Base-by-base conservation (phyloP, 2,888 invertebrate species). In the Pseudococcus longispinus region DNA sequence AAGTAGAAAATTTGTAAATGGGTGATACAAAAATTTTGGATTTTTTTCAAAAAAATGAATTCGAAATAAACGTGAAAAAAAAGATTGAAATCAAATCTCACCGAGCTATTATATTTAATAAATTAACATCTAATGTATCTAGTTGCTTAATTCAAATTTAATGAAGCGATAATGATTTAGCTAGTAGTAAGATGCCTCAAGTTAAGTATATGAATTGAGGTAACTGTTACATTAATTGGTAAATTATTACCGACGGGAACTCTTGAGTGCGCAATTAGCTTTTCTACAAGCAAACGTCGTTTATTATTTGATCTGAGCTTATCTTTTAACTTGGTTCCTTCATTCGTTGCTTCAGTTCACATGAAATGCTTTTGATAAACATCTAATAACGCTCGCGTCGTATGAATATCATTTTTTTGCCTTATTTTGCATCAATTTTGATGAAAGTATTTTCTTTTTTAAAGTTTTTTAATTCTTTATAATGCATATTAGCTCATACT, bases 321-420 rank as follows among this genome's bases (percentile, higher is more conserved):
- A 85, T 85, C 85, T 74, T 74, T 85, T 46, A 23, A 44, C 85
- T 74, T 29, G 70, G 46, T 77, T 85, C 77, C 46, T 51, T 51
- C 85, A 44, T 74, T 85, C 46, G 85, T 74, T 77, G 85, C 85
- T 85, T 77, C 46, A 85, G 77, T 85, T 85, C 85, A 85, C 85
- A 20, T 23, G 85, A 85, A 85, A 85, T 85, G 85, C 15, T 46
- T 74, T 85, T 74, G 70, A 85, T 85, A 32, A 85, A 85, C 85
- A 74, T 65, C 60, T 60, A 46, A 51, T 65, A 65, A 65, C 11
- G 65, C 26, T 60, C 15, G 4, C 23, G 15, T 65, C 60, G n/a
- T 51, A 65, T 13, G 65, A 65, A 65, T 65, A 65, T 60, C 37
- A 37, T 60, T 60, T 23, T 20, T 60, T 60, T 15, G 15, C 6